Conservation (phyloP, 2,797 vertebrate species). For the Phylloscopus collybita region DNA sequence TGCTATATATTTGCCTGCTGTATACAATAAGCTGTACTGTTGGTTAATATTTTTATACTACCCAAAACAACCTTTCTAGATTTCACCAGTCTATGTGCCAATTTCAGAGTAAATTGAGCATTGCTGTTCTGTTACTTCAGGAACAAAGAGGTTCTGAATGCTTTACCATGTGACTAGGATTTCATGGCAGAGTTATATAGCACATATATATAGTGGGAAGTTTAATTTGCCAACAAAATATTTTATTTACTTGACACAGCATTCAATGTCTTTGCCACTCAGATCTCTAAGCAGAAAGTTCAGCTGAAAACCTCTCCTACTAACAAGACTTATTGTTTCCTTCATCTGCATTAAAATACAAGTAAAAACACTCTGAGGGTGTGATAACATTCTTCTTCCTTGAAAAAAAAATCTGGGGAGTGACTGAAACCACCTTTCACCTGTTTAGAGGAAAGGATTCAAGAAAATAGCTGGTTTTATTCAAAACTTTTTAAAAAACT, state of each 20-base stretch:
- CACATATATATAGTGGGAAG: background rate
- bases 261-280: background rate
- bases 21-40: background rate
- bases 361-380: background rate
- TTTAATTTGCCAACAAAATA: background rate
- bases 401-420: background rate
- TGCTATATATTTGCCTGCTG: background rate
- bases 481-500: accelerated
- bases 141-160: background rate
- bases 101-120: background rate
- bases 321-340: background rate
- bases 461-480: background rate
- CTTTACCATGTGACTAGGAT: background rate
- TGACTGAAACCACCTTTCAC: background rate
- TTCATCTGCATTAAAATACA: background rate
- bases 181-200: background rate
- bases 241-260: background rate
- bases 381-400: background rate
- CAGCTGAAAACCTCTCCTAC: background rate
- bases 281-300: background rate
- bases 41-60: background rate
- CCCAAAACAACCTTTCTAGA: background rate
- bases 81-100: background rate
- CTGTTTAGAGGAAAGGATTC: background rate
- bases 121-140: background rate